Evolutionary conservation across 1,140 invertebrate species (phyloP), one percentile per base, ranked within the genome.

Genomic region (Tenebrio molitor): DNA sequence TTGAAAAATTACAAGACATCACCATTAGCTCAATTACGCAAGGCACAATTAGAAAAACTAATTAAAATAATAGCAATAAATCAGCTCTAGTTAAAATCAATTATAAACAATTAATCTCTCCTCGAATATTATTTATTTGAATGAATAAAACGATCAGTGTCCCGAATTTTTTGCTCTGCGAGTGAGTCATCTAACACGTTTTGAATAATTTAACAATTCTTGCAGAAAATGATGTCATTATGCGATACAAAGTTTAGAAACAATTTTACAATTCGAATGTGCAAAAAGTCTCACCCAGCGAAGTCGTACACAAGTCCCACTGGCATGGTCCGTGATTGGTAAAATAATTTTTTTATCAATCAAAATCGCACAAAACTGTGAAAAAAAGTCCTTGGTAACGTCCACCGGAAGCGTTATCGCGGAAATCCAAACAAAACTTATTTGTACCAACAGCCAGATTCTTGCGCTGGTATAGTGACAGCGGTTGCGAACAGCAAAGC

Each of bases 221-320:
- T 39, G 36, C 36, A 12, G 4, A 39, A 39, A 39, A 12, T 39
- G 36, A 39, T 39, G 36, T 39, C 36, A 39, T 12, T 29, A 29
- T 29, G 8, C 25, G n/a, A n/a, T n/a, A 29, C 25, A 29, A n/a
- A n/a, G n/a, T n/a, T 8, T 8, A 29, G 25, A 29, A 29, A 8
- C 25, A 29, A 8, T 29, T 29, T 41, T 41, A 41, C n/a, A 2
- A 41, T 2, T 41, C 2, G 4, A 41, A 41, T 29, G 25, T 29
- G 25, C 3, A 29, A 29, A 29, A 46, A 46, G 4, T 46, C 50
- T 58, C 29, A 76, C 75, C 73, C 65, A 53, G 69, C 36, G 64
- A 72, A 66, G 23, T 74, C 72, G 46, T 74, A 76, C 29, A 74
- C 69, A 66, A 76, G 41, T 72, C 75, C 75, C 64, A 74, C 69